Evolutionary conservation across 1,140 invertebrate genomes (phyloP), one percentile per base, ranked within the genome.

Genomic region (Drosophila kikkawai): DNA sequence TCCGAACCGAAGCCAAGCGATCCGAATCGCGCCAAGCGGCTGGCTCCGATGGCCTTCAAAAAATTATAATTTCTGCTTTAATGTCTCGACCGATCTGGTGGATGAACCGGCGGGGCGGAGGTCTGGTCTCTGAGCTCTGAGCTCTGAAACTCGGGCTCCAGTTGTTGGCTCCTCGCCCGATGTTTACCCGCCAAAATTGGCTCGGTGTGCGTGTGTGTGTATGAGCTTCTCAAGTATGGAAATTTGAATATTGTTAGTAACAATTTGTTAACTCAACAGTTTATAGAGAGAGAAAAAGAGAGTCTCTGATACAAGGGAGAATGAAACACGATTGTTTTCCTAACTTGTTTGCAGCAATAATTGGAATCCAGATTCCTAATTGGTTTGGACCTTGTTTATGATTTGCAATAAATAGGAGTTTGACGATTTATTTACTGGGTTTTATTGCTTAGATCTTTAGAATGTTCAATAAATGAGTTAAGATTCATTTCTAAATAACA

Each of bases 31-130:
- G 66, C 26, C 55, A 11, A 50, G 32, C 39, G 47, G 50, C 19
- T 69, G 78, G 79, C 75, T 82, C 36, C 42, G 42, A 60, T 84
- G 84, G 84, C 84, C 84, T 88, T 88, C 85, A 88, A 84, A 88
- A 88, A 81, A 90, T 88, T 88, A 90, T 88, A 88, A 88, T 88
- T 88, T 88, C 74, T 90, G 85, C 70, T 67, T 84, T 81, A 88
- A 88, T 83, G 60, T 61, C 60, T 65, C 70, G 68, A 55, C 68
- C 66, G 34, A 41, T 59, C 47, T 41, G 58, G 58, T 32, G 26
- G 29, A 19, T 26, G 42, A 13, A 36, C 41, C 36, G 17, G 22
- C 42, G 48, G 64, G 67, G 63, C 17, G 63, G 64, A 17, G 68
- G 17, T 51, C 48, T 65, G 39, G 55, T 60, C 51, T 55, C 51